Conservation (phyloP, 2,888 invertebrate species). For the Epinotia bilunana region DNA sequence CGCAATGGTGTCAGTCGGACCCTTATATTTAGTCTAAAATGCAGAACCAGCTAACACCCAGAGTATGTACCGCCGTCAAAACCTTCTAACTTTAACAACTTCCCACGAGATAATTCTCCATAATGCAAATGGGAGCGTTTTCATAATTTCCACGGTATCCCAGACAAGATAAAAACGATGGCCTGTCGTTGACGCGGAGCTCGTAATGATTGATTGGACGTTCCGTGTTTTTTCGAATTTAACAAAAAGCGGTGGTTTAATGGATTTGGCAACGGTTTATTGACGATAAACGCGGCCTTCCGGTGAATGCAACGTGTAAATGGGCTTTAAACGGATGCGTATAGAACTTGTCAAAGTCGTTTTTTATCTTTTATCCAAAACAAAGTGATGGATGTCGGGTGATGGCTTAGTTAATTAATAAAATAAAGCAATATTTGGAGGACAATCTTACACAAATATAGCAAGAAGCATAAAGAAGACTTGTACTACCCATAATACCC, state of each 20-base stretch:
- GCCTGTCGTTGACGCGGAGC: constrained; percentile 44
- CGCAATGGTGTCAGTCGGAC: no score
- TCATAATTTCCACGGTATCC: constrained; percentile 33
- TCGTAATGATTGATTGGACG: constrained; percentile 43
- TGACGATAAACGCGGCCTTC: constrained; percentile 19
- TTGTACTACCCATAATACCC: no score
- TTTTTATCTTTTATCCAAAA: background rate
- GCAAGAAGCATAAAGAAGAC: no score
- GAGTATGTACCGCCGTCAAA: background rate
- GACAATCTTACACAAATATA: no score
- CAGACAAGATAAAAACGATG: constrained; percentile 41
- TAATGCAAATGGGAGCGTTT: constrained; percentile 27
- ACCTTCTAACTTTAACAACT: background rate
- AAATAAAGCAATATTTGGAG: no score
- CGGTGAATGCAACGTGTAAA: constrained; percentile 19
- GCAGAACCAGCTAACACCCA: background rate
- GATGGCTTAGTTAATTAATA: background rate
- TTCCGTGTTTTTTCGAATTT: constrained; percentile 38
- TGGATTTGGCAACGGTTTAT: constrained; percentile 30
- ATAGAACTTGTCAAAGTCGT: background rate
- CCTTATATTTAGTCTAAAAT: background rate
- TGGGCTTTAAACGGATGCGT: background rate
- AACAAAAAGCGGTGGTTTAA: constrained; percentile 41
- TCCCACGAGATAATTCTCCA: constrained; percentile 23
- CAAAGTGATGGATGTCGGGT: background rate